These are phyloP conservation scores for Liasis olivaceus DNA, from an alignment of 2,797 vertebrate genomes.

Conservation along the genomic window DNA sequence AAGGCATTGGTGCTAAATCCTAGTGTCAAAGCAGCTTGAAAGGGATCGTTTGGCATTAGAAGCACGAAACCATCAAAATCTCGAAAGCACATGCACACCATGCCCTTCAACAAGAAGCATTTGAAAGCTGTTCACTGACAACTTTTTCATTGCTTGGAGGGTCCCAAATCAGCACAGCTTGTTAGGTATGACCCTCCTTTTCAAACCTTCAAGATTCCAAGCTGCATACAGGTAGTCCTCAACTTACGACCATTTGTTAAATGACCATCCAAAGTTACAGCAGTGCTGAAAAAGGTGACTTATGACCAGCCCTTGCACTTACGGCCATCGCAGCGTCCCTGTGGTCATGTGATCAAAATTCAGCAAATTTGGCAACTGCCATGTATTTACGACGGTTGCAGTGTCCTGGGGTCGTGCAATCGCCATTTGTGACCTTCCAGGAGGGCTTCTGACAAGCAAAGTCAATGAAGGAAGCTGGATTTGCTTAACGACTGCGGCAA, in stretches of 20 bases:
- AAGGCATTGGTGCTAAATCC: constrained; percentile 54
- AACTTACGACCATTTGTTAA: too few species aligned
- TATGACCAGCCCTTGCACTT: too few species aligned
- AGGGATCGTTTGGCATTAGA: neutral
- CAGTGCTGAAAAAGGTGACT: too few species aligned
- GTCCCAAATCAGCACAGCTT: neutral
- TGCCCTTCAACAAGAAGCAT: neutral
- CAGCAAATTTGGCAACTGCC: neutral
- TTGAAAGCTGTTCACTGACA: neutral
- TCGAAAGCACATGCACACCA: neutral
- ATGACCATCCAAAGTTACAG: too few species aligned
- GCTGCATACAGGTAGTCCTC: too few species aligned
- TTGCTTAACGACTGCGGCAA: neutral
- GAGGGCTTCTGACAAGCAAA: too few species aligned
- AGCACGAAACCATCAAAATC: constrained; percentile 16
- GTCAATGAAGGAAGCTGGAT: neutral
- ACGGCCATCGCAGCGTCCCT: too few species aligned
- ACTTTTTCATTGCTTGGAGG: neutral
- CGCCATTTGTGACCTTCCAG: neutral
- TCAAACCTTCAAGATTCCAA: neutral
- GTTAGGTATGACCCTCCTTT: neutral
- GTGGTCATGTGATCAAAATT: neutral
- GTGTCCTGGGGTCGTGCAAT: neutral
- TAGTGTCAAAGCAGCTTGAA: constrained; percentile 50
- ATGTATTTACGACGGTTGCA: neutral